Percentiles rank a stretch among this genome's conserved stretches.
phyloP scores from a whole-genome alignment of 2,797 vertebrate genomes.

The Rhincodon typus region DNA sequence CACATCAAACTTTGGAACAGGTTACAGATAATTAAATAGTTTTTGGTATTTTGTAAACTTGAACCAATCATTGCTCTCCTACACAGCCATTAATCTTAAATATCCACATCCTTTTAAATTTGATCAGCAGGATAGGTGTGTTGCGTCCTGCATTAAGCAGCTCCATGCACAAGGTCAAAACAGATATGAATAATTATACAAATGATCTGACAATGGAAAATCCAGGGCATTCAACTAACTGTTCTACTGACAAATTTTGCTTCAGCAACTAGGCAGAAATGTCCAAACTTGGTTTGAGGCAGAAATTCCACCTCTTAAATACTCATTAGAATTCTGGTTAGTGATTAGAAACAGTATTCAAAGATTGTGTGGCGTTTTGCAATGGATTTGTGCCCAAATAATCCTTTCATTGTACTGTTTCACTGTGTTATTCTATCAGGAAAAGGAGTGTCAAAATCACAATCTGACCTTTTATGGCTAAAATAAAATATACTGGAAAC shows the following conservation, averaged over 20 bases:
- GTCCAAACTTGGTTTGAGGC: neutral
- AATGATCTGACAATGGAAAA: neutral
- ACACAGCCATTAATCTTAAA: neutral
- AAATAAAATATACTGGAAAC: conserved; percentile 2
- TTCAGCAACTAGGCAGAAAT: neutral
- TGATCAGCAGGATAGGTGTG: neutral
- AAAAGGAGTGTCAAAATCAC: neutral
- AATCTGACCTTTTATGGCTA: neutral
- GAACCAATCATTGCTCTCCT: neutral
- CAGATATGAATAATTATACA: neutral
- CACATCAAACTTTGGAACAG: neutral
- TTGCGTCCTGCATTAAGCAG: neutral
- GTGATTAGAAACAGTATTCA: neutral
- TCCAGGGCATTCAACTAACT: neutral
- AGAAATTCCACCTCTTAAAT: neutral
- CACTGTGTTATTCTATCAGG: neutral
- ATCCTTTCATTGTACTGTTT: neutral
- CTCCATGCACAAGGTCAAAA: neutral
- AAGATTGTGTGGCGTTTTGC: neutral
- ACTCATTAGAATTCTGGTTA: neutral
- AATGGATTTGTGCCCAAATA: neutral
- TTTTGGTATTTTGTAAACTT: neutral
- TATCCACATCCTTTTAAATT: neutral
- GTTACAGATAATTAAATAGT: neutral
- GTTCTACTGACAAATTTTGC: neutral